Conservation (phyloP, 92 coral and sea anemone species). For the Blastomussa wellsi region DNA sequence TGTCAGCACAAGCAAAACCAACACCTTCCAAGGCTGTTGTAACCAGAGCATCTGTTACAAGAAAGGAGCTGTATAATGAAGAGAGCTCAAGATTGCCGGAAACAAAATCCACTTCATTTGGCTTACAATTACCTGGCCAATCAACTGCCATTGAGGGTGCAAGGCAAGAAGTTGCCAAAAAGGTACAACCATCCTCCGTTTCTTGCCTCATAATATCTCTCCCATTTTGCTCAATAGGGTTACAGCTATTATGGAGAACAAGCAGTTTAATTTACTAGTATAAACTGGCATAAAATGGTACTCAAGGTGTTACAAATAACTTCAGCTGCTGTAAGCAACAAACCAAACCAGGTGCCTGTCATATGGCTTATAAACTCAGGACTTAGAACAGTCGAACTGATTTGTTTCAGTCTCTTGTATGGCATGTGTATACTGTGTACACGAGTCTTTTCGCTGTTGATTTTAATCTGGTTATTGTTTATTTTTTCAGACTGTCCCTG, state of each 20-base stretch:
- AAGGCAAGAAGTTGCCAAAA: neutral
- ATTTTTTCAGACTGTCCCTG: too few species aligned
- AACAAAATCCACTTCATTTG: neutral
- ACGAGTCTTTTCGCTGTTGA: too few species aligned
- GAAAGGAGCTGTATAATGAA: neutral
- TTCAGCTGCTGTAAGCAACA: too few species aligned
- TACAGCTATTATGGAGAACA: too few species aligned
- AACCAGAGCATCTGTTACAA: neutral
- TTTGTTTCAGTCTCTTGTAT: neutral
- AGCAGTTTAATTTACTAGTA: too few species aligned
- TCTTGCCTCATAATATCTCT: neutral
- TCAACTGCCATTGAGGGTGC: neutral
- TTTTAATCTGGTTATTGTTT: too few species aligned
- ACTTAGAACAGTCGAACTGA: neutral
- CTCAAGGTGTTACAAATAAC: too few species aligned
- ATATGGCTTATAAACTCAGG: too few species aligned
- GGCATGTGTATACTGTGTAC: too few species aligned
- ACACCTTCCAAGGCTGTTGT: neutral
- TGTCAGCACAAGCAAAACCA: conserved; percentile 6
- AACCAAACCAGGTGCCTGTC: too few species aligned
- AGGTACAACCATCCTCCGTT: neutral
- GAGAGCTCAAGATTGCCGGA: neutral
- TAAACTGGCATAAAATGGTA: too few species aligned
- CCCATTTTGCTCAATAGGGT: neutral
- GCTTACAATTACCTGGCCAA: conserved; percentile 5